phyloP scores from a whole-genome alignment of 2,797 vertebrate species.

The Podargus strigoides region DNA sequence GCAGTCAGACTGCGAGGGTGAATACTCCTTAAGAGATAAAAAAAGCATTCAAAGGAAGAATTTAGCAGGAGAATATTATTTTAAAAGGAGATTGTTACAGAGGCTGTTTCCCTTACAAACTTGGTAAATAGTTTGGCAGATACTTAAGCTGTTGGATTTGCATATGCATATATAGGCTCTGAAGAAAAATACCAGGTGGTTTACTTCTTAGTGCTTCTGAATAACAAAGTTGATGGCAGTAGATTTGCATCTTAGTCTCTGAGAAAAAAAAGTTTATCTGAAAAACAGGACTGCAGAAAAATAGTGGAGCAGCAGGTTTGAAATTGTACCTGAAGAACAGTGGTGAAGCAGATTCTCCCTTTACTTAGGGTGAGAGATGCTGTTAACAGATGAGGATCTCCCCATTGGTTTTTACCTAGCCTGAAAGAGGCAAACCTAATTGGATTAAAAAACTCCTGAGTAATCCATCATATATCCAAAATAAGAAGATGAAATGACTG shows the following conservation, averaged over 20 bases:
- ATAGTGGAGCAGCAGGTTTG: background rate
- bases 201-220: conserved; percentile 26
- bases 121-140: conserved; percentile 62
- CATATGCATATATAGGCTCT: conserved; percentile 33
- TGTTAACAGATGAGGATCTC: background rate
- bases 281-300: background rate
- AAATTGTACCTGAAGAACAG: background rate
- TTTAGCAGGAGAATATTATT: conserved; percentile 42
- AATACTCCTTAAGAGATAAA: conserved; percentile 29
- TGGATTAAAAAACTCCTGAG: background rate
- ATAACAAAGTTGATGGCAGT: conserved; percentile 26
- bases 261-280: background rate
- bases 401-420: background rate
- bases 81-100: conserved; percentile 44
- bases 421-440: background rate
- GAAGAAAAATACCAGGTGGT: conserved; percentile 60
- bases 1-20: conserved; percentile 29
- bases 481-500: conserved; percentile 21
- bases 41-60: conserved; percentile 35
- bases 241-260: conserved; percentile 32
- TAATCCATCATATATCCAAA: conserved; percentile 14
- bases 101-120: conserved; percentile 56
- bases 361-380: background rate
- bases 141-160: conserved; percentile 50
- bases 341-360: background rate